These are phyloP conservation scores for Megamerina dolium DNA, from an alignment of 2,888 invertebrate genomes.

Conservation along the genomic window DNA sequence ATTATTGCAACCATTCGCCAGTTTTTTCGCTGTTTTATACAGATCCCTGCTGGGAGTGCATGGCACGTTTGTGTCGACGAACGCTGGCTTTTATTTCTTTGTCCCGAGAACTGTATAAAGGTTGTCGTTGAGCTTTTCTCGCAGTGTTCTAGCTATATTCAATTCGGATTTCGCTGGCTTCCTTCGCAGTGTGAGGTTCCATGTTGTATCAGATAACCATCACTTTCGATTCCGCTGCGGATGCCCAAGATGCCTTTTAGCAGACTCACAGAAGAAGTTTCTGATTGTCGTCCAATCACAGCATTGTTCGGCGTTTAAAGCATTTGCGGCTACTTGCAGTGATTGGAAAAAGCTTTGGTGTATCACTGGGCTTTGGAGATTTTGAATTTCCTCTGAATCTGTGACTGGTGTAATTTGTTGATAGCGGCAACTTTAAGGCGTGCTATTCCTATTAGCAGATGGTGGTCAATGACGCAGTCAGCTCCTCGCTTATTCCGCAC, in stretches of 20 bases:
- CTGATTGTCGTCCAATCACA: not conserved
- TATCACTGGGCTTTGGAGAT: not conserved
- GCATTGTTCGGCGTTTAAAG: not conserved
- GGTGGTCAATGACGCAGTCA: conserved; percentile 8
- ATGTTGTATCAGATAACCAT: not conserved
- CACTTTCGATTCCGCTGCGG: conserved; percentile 1
- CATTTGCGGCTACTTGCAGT: not conserved
- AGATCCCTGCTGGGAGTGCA: not conserved
- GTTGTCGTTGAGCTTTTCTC: not conserved
- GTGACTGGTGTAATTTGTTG: not conserved
- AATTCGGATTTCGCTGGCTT: not conserved
- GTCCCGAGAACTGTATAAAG: not conserved
- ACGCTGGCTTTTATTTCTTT: not conserved
- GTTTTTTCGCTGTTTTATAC: conserved; percentile 1
- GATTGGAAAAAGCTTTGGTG: not conserved
- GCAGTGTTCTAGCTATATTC: not conserved
- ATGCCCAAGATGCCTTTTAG: not conserved
- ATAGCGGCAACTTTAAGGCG: conserved; percentile 1
- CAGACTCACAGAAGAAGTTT: not conserved
- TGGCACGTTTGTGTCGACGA: conserved; percentile 2
- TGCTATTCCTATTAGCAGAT: conserved; percentile 5
- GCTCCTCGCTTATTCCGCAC: conserved; percentile 8
- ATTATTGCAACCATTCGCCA: not conserved
- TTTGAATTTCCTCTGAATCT: not conserved
- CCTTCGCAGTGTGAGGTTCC: not conserved